A percentile compares a stretch with the other conserved stretches of the same genome.
Evolutionary conservation across 1,140 invertebrate species (phyloP).

Genomic region (Glossosoma conforme): DNA sequence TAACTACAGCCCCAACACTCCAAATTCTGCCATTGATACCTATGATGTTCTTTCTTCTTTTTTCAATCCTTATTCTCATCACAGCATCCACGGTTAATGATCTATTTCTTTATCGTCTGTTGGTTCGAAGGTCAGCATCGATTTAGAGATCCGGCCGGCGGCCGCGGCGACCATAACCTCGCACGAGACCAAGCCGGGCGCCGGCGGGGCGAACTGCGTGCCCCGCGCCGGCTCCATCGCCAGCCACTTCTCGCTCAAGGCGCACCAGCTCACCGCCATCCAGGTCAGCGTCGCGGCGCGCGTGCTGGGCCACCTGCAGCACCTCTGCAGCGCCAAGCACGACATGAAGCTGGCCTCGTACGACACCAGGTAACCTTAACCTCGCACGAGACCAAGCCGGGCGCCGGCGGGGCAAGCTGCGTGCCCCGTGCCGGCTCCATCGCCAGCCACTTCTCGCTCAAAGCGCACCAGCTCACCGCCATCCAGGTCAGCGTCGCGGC

Average conservation of each 20-base stretch:
- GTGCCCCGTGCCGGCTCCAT: constrained; percentile 22
- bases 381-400: constrained; percentile 6
- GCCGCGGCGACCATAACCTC: constrained; percentile 17
- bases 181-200: constrained; percentile 1
- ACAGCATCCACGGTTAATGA: not conserved
- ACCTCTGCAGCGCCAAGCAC: constrained; percentile 30
- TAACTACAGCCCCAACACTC: no score
- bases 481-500: constrained; percentile 56
- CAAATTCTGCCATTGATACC: no score
- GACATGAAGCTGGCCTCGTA: constrained; percentile 41
- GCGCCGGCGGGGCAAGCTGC: constrained; percentile 8
- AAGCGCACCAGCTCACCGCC: constrained; percentile 48
- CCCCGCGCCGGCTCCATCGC: constrained; percentile 32
- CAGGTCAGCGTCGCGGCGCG: constrained; percentile 54
- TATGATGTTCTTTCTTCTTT: not conserved
- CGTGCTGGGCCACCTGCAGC: constrained; percentile 37
- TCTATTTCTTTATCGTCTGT: not conserved
- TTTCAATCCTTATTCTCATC: not conserved
- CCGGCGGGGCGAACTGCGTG: constrained; percentile 12
- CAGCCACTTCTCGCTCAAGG: constrained; percentile 47
- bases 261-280: constrained; percentile 49
- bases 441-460: constrained; percentile 47
- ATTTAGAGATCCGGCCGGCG: constrained; percentile 16
- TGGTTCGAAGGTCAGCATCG: constrained; percentile 16
- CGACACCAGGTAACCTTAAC: constrained; percentile 37